These are phyloP conservation scores for Prionailurus viverrinus DNA, from an alignment of 2,113 vertebrate species.

Conservation along the genomic window DNA sequence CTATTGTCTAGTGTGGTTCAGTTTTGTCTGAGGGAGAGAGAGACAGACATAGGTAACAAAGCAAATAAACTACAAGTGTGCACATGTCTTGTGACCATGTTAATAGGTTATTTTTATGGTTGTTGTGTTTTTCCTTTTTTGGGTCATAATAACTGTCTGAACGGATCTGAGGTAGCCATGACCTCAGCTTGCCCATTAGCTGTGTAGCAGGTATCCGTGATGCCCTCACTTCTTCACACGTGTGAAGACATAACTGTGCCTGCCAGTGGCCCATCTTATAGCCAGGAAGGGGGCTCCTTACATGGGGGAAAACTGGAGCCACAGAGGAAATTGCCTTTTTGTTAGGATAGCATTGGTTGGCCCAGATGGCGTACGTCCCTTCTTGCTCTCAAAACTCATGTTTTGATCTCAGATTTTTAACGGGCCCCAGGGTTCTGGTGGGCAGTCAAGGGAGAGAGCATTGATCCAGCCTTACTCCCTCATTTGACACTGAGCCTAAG, in stretches of 20 bases:
- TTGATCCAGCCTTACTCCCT: not conserved
- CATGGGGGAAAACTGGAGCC: not conserved
- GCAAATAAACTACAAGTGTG: not conserved
- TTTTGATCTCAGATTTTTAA: not conserved
- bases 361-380: not conserved
- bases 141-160: not conserved
- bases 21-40: not conserved
- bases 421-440: fast-evolving
- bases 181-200: not conserved
- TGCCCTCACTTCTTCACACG: not conserved
- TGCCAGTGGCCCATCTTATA: fast-evolving
- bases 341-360: not conserved
- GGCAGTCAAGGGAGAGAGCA: not conserved
- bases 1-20: not conserved
- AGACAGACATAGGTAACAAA: not conserved
- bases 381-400: not conserved
- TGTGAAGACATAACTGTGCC: not conserved
- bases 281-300: not conserved
- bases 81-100: not conserved
- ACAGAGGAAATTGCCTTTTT: not conserved
- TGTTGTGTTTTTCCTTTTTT: not conserved
- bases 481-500: not conserved
- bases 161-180: not conserved
- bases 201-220: not conserved
- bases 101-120: not conserved